Conservation (phyloP, 2,113 vertebrate species). For the Bettongia penicillata region DNA sequence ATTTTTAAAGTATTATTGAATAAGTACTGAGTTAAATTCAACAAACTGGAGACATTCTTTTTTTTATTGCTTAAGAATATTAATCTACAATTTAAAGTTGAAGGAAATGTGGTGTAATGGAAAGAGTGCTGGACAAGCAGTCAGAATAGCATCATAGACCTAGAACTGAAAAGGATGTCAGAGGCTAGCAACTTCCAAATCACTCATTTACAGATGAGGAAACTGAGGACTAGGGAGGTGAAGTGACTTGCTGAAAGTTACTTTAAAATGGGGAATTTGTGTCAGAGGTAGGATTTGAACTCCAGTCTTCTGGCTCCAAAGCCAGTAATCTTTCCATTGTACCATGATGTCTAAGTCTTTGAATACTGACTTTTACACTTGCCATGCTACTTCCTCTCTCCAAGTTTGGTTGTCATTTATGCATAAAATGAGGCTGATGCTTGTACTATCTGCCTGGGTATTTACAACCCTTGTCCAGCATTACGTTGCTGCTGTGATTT, state of each 20-base stretch:
- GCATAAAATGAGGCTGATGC: too few species aligned
- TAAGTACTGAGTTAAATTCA: neutral
- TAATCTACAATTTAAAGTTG: neutral
- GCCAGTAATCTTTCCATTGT: neutral
- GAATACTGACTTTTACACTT: neutral
- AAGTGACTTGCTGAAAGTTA: neutral
- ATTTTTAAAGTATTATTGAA: neutral
- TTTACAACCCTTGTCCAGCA: too few species aligned
- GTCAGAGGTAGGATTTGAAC: neutral
- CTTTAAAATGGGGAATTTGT: too few species aligned
- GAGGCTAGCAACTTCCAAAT: neutral
- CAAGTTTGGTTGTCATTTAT: neutral
- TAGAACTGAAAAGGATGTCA: neutral
- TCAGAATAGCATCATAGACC: neutral
- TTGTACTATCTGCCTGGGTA: too few species aligned
- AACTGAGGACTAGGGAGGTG: neutral
- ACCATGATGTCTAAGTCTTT: neutral
- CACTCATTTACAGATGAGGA: neutral
- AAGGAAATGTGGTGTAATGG: neutral
- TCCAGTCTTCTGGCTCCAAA: neutral
- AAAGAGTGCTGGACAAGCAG: neutral
- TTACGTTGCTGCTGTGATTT: too few species aligned
- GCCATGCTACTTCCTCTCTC: neutral
- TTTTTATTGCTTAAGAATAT: neutral
- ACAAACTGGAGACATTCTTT: neutral